Percentiles rank a stretch among this genome's conserved stretches.
Conservation (phyloP, 2,797 vertebrate species). For the Poeciliopsis turneri region DNA sequence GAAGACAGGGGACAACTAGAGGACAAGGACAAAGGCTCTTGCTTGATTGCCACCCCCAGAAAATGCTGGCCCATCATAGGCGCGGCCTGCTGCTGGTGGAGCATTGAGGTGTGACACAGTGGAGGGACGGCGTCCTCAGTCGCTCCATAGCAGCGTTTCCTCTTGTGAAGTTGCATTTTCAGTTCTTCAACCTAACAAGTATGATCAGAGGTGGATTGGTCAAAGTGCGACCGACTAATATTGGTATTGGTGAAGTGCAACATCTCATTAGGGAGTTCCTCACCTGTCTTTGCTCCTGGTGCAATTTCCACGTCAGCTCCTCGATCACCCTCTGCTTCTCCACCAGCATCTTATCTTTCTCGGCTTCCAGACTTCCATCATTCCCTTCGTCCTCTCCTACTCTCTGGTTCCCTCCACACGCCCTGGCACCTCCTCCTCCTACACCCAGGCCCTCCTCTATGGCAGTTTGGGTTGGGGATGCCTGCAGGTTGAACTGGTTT, state of each 20-base stretch:
- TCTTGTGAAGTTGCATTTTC: conserved; percentile 93
- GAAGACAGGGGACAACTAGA: conserved; percentile 91
- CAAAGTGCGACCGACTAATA: background rate
- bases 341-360: conserved; percentile 99
- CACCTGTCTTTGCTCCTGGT: conserved; percentile 95
- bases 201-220: background rate
- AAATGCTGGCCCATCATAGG: conserved; percentile 84
- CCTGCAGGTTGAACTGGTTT: conserved; percentile 86
- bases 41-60: conserved; percentile 89
- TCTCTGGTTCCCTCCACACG: conserved; percentile 76
- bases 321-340: conserved; percentile 99
- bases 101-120: conserved; percentile 61
- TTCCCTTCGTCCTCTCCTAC: conserved; percentile 69
- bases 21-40: conserved; percentile 83
- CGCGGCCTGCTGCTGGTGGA: conserved; percentile 80
- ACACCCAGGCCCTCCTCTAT: conserved; percentile 84
- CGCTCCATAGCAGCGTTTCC: conserved; percentile 83
- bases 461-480: conserved; percentile 84
- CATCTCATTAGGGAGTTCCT: background rate
- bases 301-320: conserved; percentile 95
- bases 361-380: conserved; percentile 85
- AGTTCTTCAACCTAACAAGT: conserved; percentile 87
- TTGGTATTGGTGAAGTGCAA: background rate
- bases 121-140: conserved; percentile 77
- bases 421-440: conserved; percentile 46